Percentiles rank a stretch among this genome's conserved stretches.
phyloP scores from a whole-genome alignment of 1,140 invertebrate genomes.

The Neodiprion pinetum region DNA sequence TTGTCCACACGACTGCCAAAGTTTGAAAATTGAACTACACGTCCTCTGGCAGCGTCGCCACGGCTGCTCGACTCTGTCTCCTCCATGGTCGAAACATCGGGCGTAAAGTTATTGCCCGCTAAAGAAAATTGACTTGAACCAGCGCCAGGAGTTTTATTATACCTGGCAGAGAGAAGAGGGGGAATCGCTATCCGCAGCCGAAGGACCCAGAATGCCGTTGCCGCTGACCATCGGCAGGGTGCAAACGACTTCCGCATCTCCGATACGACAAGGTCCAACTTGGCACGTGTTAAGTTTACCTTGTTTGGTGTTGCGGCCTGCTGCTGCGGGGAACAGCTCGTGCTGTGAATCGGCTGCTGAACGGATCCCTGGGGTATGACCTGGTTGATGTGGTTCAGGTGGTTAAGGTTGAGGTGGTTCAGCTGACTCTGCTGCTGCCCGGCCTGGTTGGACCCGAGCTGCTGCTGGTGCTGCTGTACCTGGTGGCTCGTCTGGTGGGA shows the following conservation, averaged over 20 bases:
- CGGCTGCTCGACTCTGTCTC: not conserved
- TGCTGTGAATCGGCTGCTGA: slow-evolving; percentile 50
- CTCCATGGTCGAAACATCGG: not conserved
- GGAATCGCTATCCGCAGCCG: not conserved
- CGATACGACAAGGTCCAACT: too few species aligned
- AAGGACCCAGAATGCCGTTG: too few species aligned
- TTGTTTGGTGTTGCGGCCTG: slow-evolving; percentile 58
- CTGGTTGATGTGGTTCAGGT: slow-evolving; percentile 28
- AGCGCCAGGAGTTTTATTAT: slow-evolving; percentile 42
- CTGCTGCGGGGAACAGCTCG: slow-evolving; percentile 60
- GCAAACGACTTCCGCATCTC: too few species aligned
- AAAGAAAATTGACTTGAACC: slow-evolving; percentile 60
- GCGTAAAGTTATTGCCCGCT: slow-evolving; percentile 46
- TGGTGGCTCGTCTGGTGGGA: slow-evolving; percentile 57
- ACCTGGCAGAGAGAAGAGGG: slow-evolving; percentile 11
- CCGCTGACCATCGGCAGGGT: too few species aligned
- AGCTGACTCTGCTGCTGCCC: not conserved
- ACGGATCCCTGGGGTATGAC: slow-evolving; percentile 41
- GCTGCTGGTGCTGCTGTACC: slow-evolving; percentile 35
- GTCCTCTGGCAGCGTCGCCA: not conserved
- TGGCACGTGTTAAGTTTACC: slow-evolving; percentile 39
- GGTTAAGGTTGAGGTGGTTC: slow-evolving; percentile 27
- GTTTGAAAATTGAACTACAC: slow-evolving; percentile 1
- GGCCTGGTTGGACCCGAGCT: slow-evolving; percentile 8
- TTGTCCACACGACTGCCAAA: not conserved